phyloP scores from a whole-genome alignment of 2,113 vertebrate species.

The Miniopterus natalensis region DNA sequence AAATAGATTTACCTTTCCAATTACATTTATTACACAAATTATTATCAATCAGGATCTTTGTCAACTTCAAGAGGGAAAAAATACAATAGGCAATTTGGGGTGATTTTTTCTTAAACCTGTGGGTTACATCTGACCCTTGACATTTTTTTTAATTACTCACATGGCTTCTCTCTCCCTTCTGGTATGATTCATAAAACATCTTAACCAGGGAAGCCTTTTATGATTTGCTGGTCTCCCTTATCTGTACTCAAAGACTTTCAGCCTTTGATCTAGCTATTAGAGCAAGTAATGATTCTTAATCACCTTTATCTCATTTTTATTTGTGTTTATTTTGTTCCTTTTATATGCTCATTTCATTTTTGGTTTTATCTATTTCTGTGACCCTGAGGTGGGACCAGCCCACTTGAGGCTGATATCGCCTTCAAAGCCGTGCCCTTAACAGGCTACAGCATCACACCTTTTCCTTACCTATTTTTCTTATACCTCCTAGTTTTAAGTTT shows the following conservation, averaged over 20 bases:
- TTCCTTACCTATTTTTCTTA: neutral
- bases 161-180: neutral
- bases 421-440: neutral
- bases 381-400: neutral
- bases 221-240: neutral
- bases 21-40: neutral
- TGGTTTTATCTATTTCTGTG: neutral
- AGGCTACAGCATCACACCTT: neutral
- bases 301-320: slow-evolving; percentile 18
- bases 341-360: neutral
- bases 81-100: neutral
- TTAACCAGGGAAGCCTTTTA: neutral
- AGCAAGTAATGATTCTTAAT: slow-evolving; percentile 18
- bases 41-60: neutral
- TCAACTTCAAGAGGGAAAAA: neutral
- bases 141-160: neutral
- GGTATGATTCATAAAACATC: slow-evolving; percentile 1
- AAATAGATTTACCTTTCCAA: neutral
- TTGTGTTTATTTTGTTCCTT: neutral
- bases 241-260: neutral
- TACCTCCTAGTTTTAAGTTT: neutral
- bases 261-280: slow-evolving; percentile 21
- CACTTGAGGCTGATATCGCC: fast-evolving
- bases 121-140: neutral
- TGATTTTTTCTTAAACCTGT: neutral